Evolutionary conservation across 2,113 vertebrate species (phyloP), one percentile per base, ranked within the genome.

Genomic region (Crotalus horridus): DNA sequence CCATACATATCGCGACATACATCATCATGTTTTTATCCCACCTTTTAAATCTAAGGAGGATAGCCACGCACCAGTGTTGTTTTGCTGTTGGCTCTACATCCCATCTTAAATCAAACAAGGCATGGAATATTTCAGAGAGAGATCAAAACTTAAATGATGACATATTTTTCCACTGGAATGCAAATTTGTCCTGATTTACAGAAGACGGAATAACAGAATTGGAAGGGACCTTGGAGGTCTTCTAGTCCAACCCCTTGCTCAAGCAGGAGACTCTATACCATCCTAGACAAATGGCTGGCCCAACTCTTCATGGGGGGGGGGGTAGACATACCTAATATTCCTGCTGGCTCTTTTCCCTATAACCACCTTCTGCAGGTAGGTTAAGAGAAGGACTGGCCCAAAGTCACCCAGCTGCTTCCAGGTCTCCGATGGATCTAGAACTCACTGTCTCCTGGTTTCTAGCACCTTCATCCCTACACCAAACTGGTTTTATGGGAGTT

Each of bases 171-270:
- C 24, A 29, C 23, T 55, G 54, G 87, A 89, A 89, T 3, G 23
- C 55, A n/a, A 86, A 55, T 46, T 93, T 15, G 85, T 54, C 90
- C 88, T n/a, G 90, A 64, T 89, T 39, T 91, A 87, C 29, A n/a
- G 26, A 64, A 29, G 29, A 61, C 10, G 24, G 59, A 61, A 61
- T 26, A 29, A 29, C 4, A 64, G 9, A 61, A 26, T 64, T 29
- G 61, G 26, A 64, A 64, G 61, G 61, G 61, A 64, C 61, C 26
- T 64, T 29, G 26, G 26, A 64, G 61, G 26, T 64, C 26, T 13
- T 64, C 61, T 29, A 64, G 61, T 4, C 61, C 26, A 64, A 13
- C 61, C 61, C 26, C 61, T 26, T 29, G 26, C 61, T 29, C 11
- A 29, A 64, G 61, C 61, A 64, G 26, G 61, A 64, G 3, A 29